These are phyloP conservation scores for Anoplolepis gracilipes DNA, from an alignment of 1,140 invertebrate species.

Conservation along the genomic window DNA sequence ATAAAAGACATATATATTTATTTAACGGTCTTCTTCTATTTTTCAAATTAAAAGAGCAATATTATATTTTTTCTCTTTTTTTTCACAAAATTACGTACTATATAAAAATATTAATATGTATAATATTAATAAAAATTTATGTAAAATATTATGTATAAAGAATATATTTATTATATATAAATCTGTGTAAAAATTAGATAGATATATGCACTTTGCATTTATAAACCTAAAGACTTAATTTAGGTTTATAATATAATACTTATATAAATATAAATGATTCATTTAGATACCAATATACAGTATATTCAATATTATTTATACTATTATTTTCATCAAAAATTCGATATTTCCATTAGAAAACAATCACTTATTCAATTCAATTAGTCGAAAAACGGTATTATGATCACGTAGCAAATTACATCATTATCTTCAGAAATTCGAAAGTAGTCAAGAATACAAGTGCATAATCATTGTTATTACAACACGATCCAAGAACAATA, in stretches of 20 bases:
- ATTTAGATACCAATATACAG: no score
- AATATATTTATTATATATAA: no score
- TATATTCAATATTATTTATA: no score
- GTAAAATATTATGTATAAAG: not conserved
- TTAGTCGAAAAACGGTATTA: not conserved
- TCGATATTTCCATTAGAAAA: not conserved
- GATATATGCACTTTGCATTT: no score
- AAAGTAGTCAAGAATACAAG: not conserved
- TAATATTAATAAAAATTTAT: no score
- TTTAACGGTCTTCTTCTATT: not conserved
- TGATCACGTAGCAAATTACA: not conserved
- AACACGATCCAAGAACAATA: constrained; percentile 29
- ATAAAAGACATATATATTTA: not conserved
- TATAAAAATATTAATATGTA: not conserved
- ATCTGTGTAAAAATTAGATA: no score
- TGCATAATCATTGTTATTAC: not conserved
- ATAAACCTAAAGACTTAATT: no score
- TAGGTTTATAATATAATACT: no score
- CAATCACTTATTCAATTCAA: not conserved
- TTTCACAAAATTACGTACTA: not conserved
- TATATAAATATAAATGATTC: no score
- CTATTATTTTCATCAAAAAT: no score
- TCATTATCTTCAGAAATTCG: not conserved
- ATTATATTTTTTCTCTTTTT: not conserved
- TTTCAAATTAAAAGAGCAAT: not conserved